A percentile compares a stretch with the other conserved stretches of the same genome.
Evolutionary conservation across 1,140 invertebrate species (phyloP).

Genomic region (Dendroctonus valens): DNA sequence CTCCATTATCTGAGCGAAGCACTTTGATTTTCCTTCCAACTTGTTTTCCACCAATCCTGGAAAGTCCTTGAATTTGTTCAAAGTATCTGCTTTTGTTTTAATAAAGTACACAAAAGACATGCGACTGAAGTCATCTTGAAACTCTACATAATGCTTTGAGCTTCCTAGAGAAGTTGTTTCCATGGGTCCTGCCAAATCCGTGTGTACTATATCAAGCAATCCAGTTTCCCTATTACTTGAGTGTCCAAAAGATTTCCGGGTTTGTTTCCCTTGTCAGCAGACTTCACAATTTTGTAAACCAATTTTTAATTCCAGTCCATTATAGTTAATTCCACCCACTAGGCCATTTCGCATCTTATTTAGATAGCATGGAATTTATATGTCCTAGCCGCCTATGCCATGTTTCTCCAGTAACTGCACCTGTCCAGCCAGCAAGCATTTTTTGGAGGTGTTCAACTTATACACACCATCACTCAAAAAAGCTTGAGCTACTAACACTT

Average conservation of each 20-base stretch:
- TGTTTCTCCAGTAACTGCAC: conserved; percentile 19
- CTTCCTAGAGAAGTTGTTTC: conserved; percentile 40
- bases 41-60: conserved; percentile 39
- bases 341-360: conserved; percentile 30
- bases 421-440: conserved; percentile 30
- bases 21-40: conserved; percentile 41
- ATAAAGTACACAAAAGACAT: too few relatives aligned
- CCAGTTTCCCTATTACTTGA: conserved; percentile 31
- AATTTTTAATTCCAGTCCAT: conserved; percentile 19
- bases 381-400: conserved; percentile 44
- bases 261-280: conserved; percentile 46
- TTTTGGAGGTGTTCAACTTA: conserved; percentile 35
- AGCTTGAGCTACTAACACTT: conserved; percentile 33
- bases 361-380: conserved; percentile 36
- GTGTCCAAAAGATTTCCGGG: conserved; percentile 39
- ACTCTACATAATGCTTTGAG: too few relatives aligned
- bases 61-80: conserved; percentile 40
- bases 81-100: too few relatives aligned
- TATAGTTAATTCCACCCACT: conserved; percentile 32
- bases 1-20: conserved; percentile 33
- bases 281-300: conserved; percentile 36
- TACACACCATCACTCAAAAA: conserved; percentile 39
- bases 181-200: conserved; percentile 43
- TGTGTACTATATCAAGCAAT: conserved; percentile 47
- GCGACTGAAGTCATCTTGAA: too few relatives aligned